A percentile compares a stretch with the other conserved stretches of the same genome.
Evolutionary conservation across 1,140 invertebrate genomes (phyloP).

Genomic region (Pentalonia nigronervosa): DNA sequence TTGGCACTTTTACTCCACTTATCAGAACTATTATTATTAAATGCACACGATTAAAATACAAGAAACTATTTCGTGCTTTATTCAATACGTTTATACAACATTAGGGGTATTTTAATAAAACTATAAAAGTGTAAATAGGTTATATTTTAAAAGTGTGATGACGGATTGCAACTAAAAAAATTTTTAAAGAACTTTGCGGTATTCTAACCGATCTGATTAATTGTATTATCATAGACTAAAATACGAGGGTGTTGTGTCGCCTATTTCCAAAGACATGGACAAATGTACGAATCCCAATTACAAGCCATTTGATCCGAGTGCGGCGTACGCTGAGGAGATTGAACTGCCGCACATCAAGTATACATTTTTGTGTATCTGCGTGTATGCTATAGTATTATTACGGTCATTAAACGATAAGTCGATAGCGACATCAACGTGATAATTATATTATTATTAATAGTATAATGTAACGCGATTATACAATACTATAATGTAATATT

Average conservation of each 20-base stretch:
- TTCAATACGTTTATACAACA: background rate
- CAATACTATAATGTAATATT: background rate
- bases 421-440: background rate
- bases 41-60: background rate
- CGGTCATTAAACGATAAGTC: background rate
- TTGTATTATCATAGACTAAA: background rate
- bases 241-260: slow-evolving; percentile 40
- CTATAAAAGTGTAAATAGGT: background rate
- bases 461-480: background rate
- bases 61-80: background rate
- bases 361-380: background rate
- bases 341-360: slow-evolving; percentile 35
- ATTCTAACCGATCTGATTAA: background rate
- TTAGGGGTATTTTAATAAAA: background rate
- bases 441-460: background rate
- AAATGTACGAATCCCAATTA: slow-evolving; percentile 26
- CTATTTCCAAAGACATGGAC: slow-evolving; percentile 26
- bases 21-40: background rate
- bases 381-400: background rate
- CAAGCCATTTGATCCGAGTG: slow-evolving; percentile 42
- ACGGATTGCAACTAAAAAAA: background rate
- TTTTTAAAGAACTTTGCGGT: background rate
- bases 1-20: background rate
- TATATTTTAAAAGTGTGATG: background rate
- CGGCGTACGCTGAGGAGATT: background rate